Evolutionary conservation across 2,888 invertebrate species (phyloP), one percentile per base, ranked within the genome.

Genomic region (Dorcus hopei): DNA sequence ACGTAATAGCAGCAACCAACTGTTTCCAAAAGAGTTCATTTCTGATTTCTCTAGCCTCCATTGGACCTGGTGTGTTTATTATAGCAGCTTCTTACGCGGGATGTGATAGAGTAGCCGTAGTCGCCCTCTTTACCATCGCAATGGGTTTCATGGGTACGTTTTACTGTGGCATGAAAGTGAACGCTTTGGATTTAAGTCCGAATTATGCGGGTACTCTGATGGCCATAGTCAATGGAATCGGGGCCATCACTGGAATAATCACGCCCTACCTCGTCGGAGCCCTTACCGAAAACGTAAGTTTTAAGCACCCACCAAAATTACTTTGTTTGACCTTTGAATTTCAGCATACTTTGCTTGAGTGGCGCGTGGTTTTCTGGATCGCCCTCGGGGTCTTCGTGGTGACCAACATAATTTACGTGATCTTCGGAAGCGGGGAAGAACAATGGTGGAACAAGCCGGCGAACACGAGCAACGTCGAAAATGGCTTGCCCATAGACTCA

Each of bases 321-420:
- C 26, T 33, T 33, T 33, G 2, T 19, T 33, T 7, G 6, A 33
- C 26, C 6, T 33, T 33, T 33, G 26, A 33, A 33, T 79, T 78
- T n/a, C 77, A 84, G 85, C 81, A 84, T 19, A 79, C 82, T 1
- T 69, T 87, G 6, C 73, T 76, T 39, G 85, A 89, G 77, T 91
- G 91, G 91, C 81, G 87, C 14, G 66, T 83, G 0, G 89, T 90
- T 0, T 91, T 91, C 74, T 89, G 90, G 87, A 85, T 91, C 23
- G 86, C 89, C 49, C 80, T 88, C 1, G 84, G 72, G 0, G 82
- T 90, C 3, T 81, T 90, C 56, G 75, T 85, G 0, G 58, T 83
- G 0, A 87, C 89, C 3, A 88, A 89, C 68, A 33, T 86, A 0
- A 66, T 89, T 8, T 91, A 87, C 73, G 64, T 87, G 2, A 49